Percentiles rank a stretch among this genome's conserved stretches.
Evolutionary conservation across 2,888 invertebrate genomes (phyloP).

Genomic region (Lysandra bellargus): DNA sequence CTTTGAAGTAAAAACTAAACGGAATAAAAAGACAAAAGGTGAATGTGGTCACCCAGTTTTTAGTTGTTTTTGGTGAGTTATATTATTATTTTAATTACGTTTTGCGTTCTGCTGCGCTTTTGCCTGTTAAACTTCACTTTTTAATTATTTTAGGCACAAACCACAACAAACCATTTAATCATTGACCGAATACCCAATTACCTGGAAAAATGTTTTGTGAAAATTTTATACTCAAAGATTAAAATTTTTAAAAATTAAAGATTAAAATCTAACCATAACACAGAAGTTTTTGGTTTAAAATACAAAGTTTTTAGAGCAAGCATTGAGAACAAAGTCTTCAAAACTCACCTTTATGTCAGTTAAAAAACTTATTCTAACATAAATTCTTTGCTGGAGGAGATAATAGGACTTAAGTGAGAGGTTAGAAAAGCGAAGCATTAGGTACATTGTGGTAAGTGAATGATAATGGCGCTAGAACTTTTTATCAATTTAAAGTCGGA

Average conservation of each 20-base stretch:
- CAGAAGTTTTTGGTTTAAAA: constrained; percentile 2
- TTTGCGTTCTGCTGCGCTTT: neutral
- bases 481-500: constrained; percentile 20
- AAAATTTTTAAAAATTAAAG: neutral
- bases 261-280: neutral
- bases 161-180: no score
- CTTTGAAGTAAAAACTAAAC: constrained; percentile 18
- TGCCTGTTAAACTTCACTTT: no score
- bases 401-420: constrained; percentile 16
- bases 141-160: no score
- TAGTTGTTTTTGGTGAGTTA: constrained; percentile 6
- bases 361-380: constrained; percentile 5
- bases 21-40: constrained; percentile 11
- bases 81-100: neutral
- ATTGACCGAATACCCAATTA: no score
- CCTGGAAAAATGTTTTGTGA: no score
- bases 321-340: neutral
- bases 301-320: neutral
- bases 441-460: constrained; percentile 29
- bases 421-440: constrained; percentile 24
- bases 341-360: constrained; percentile 2
- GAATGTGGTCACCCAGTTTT: constrained; percentile 16
- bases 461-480: constrained; percentile 13
- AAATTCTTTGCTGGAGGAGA: neutral
- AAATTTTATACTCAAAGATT: no score